Evolutionary conservation across 2,797 vertebrate species (phyloP), one percentile per base, ranked within the genome.

Genomic region (Dallia pectoralis): DNA sequence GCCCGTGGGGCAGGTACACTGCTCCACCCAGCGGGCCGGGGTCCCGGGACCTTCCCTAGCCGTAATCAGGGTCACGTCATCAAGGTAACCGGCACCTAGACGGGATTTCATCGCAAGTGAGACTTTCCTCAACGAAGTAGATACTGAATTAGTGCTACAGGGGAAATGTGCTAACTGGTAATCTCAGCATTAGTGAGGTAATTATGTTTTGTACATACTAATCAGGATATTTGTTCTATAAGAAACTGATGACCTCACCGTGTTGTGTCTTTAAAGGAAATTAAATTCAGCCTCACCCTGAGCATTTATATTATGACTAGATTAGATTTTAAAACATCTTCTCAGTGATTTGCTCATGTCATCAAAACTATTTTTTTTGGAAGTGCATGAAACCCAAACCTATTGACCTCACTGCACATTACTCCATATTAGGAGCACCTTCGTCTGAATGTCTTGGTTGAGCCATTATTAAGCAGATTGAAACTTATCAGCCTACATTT

Each of bases 21-120:
- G 93, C 87, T 99, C 97, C 77, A 99, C 97, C 97, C 97, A 98
- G 0, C 84, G 82, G 1, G 94, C 97, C 0, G 95, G 92, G n/a
- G 78, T 66, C 0, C 97, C 97, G 0, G 92, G 79, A 0, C 93
- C 95, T 0, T 85, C 91, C 1, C 79, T 92, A 2, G 97, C 97
- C 0, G 93, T 96, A 8, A 93, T 87, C 78, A 99, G 78, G 56
- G 93, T 92, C 64, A 98, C 94, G 0, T 95, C 92, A 49, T 97
- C 96, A 75, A 99, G 90, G 89, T 97, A 95, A 4, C 97, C 97
- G 0, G 96, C 95, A 86, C 94, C 97, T 99, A 69, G 25, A 33
- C 22, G 27, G 70, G 30, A 49, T 69, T 14, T 7, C 6, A 44
- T 44, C 11, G 40, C 40, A 4, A 44, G 12, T 12, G 12, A 44